Base-by-base conservation (phyloP, 2,888 invertebrate species). In the Aleiodes alternator region DNA sequence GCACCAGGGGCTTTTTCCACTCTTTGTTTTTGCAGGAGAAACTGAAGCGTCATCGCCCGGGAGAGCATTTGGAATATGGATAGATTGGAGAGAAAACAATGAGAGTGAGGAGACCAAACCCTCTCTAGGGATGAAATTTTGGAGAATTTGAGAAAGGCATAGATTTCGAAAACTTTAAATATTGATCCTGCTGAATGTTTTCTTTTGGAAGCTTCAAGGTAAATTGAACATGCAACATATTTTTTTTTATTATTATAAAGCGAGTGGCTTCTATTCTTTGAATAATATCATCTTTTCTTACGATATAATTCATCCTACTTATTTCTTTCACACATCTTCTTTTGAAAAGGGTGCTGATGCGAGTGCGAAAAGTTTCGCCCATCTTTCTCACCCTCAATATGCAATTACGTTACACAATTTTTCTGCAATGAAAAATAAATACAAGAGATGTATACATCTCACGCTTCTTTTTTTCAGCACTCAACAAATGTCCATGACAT, bases 231-330 rank as follows among this genome's bases (percentile, higher is more conserved):
- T 69, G 57, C 68, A 34, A 34, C 6, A 34, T 34, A 34, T 23
- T 23, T 23, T 23, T 1, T 23, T 23, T 38, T n/a, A n/a, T 69
- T 48, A n/a, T 69, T 0, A 9, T 38, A 51, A 31, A n/a, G 34
- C 34, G n/a, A 38, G 50, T 72, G n/a, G 59, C 68, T 68, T 53
- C 43, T 57, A 11, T 64, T 71, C 16, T 6, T 34, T 34, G 16
- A 68, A 71, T 11, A 76, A 73, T 76, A 59, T 77, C 72, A 73
- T 75, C 51, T n/a, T 72, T 73, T 71, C 72, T 34, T 55, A 59
- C 34, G 59, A 34, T 23, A 23, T 34, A 59, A 59, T 34, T 34
- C n/a, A 34, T 4, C 34, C 7, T 34, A n/a, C 14, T 34, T 31
- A 7, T 59, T 31, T 57, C 31, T 43, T 56, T 56, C 59, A 51